These are phyloP conservation scores for Pseudanteris insignis DNA, from an alignment of 2,888 invertebrate genomes.

Conservation along the genomic window DNA sequence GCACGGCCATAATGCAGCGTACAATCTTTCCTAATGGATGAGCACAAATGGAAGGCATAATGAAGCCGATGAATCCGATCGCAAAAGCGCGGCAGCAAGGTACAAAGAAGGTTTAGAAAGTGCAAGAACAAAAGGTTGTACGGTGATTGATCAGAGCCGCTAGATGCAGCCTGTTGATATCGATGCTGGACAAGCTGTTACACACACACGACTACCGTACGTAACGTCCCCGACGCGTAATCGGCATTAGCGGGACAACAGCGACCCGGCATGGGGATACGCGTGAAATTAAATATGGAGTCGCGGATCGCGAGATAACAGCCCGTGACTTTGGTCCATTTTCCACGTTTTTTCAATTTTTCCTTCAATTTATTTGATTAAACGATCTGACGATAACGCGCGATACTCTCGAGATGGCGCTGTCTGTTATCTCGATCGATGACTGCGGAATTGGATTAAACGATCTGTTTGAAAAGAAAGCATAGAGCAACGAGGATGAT, in stretches of 20 bases:
- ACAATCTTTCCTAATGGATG: constrained; percentile 60
- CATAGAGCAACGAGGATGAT: too few relatives aligned
- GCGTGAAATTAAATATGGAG: too few relatives aligned
- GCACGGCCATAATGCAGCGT: constrained; percentile 51
- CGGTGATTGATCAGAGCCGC: constrained; percentile 61
- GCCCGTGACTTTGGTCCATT: constrained; percentile 24
- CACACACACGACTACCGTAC: constrained; percentile 46
- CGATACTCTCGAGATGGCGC: constrained; percentile 14
- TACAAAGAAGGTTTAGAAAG: constrained; percentile 59
- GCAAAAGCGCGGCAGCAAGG: constrained; percentile 53
- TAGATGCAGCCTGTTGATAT: constrained; percentile 62
- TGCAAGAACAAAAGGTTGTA: constrained; percentile 58
- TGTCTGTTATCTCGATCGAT: constrained; percentile 10
- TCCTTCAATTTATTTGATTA: constrained; percentile 37
- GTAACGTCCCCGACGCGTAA: constrained; percentile 38
- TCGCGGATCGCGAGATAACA: constrained; percentile 29
- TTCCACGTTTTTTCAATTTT: constrained; percentile 21
- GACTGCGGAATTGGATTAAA: too few relatives aligned
- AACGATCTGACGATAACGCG: constrained; percentile 25
- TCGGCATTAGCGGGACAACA: constrained; percentile 38
- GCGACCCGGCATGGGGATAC: too few relatives aligned
- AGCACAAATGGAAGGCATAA: constrained; percentile 52
- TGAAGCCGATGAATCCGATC: constrained; percentile 56
- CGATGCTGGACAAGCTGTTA: constrained; percentile 52
- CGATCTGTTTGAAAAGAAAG: too few relatives aligned